Evolutionary conservation across 2,888 invertebrate genomes (phyloP), one percentile per base, ranked within the genome.

Genomic region (Spodoptera picta): DNA sequence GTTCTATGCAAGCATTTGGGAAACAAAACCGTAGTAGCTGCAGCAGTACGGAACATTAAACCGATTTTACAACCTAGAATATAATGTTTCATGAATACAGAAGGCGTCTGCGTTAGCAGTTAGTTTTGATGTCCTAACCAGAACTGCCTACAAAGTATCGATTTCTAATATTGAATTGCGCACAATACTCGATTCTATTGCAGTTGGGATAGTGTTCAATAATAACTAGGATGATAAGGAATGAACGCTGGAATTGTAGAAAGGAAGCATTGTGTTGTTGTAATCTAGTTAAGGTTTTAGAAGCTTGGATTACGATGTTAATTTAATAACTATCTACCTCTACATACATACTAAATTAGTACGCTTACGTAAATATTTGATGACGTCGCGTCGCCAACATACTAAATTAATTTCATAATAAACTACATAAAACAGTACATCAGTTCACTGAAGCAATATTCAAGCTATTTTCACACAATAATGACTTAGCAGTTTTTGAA

Each of bases 171-270:
- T 69, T 45, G 52, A 42, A 72, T 64, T 49, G 55, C 62, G 36
- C 24, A 19, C 47, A 71, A 68, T 47, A 24, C 41, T 36, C 10
- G 27, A 19, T 49, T 12, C 7, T 10, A 43, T 41, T 6, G 59
- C 51, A 41, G 14, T 59, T 36, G 47, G 58, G 66, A 62, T 59
- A 23, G 36, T 36, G 41, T 60, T 49, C 73, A 67, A 76, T 75
- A 73, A 63, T 51, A 56, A 63, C 47, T 75, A 56, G 56, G 47
- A 76, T 54, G 63, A 52, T 49, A 41, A 11, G 23, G 66, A 46
- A 73, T 76, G 73, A 73, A 77, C 59, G 48, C 67, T 57, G 51
- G 58, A 73, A 63, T 76, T 66, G 58, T 62, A 47, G 45, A 59
- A 65, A 48, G 46, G 36, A 36, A 36, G 46, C 4, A 4, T 47